Evolutionary conservation across 2,888 invertebrate species (phyloP), one percentile per base, ranked within the genome.

Genomic region (Aricia artaxerxes): DNA sequence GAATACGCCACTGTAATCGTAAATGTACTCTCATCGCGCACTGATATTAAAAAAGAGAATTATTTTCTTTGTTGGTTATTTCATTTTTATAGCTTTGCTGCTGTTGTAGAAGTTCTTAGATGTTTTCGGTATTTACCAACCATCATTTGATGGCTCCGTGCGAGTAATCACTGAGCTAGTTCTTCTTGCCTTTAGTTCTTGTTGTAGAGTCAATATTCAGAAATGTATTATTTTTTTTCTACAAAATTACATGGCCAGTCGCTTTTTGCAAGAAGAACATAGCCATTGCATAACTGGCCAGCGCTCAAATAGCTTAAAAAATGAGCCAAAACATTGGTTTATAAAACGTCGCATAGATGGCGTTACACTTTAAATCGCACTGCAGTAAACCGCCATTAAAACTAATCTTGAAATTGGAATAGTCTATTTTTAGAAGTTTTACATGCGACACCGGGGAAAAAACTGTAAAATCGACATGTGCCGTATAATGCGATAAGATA

Each of bases 11-110:
- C n/a, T n/a, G 80, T 76, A 77, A 78, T 79, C 81, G 78, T 81
- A 82, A 82, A 82, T 80, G 81, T 80, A 78, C 79, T 81, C 81
- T 81, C 80, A 82, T 80, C 79, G 81, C 80, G 80, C 44, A 79
- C 44, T 76, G 75, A 77, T 69, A 79, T 78, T 78, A 69, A 73
- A 75, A 72, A 76, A 79, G 79, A 76, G 69, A 77, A 24, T 64
- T 24, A 73, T 61, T 57, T 24, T n/a, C 35, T 35, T 40, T 78
- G 49, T 24, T 44, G 7, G 13, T 44, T 44, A 44, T 44, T 73
- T 44, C 2, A 73, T n/a, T 73, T 44, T 73, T 73, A 73, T 24
- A 73, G 44, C 44, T 38, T 73, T 73, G 24, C 16, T 73, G 40
- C 13, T 73, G 69, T 5, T 13, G 1, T 69, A 35, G 69, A 11